Evolutionary conservation across 1,140 invertebrate genomes (phyloP).

Genomic region (Lasioglossum albipes): DNA sequence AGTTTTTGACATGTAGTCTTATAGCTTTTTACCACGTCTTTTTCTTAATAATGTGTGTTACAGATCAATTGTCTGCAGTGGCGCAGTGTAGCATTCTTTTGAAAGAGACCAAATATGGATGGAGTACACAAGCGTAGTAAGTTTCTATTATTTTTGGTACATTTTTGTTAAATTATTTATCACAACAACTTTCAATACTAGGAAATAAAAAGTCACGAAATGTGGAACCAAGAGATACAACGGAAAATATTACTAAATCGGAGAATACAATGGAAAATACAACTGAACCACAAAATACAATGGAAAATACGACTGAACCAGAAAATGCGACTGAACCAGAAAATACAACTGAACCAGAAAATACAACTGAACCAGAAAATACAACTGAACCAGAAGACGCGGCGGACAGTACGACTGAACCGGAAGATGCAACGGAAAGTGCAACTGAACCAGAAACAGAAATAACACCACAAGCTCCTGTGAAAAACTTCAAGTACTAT

Average conservation of each 20-base stretch:
- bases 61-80: not conserved
- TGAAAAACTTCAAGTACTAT: conserved; percentile 46
- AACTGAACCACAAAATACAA: too few species aligned
- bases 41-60: conserved; percentile 7
- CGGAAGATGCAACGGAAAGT: too few species aligned
- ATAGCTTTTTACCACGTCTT: too few species aligned
- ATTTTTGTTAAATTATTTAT: not conserved
- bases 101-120: not conserved
- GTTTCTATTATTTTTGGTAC: not conserved
- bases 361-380: not conserved
- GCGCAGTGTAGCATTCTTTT: not conserved
- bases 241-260: not conserved
- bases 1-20: not conserved
- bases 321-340: too few species aligned
- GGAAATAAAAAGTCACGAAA: not conserved
- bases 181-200: conserved; percentile 25
- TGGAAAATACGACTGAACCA: too few species aligned
- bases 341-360: not conserved
- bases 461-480: not conserved
- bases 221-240: not conserved
- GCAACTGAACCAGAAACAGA: not conserved
- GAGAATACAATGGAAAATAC: not conserved
- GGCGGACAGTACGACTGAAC: too few species aligned
- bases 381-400: too few species aligned
- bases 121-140: conserved; percentile 9